Evolutionary conservation across 2,113 vertebrate genomes (phyloP), one percentile per base, ranked within the genome.

Genomic region (Hemibates koningsi): DNA sequence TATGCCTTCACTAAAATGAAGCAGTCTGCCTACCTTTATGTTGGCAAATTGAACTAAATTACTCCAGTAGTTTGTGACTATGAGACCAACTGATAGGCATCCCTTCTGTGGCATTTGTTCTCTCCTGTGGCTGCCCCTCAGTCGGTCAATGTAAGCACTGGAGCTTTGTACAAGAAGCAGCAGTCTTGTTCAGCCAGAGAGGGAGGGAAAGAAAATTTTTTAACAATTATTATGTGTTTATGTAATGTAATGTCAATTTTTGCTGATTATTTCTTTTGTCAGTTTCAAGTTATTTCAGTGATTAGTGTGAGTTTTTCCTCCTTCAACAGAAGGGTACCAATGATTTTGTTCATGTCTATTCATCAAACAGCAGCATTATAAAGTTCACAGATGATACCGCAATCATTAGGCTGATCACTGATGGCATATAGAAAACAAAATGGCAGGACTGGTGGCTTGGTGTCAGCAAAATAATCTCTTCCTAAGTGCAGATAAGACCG

Each of bases 141-240:
- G 73, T 48, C 80, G 89, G 57, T 97, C 97, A 2, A 94, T 41
- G 10, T 97, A 98, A 21, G 86, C 90, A 0, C 93, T 96, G 81
- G 97, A 98, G 92, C 97, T 98, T 95, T 99, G 99, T 11, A 99
- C 97, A 83, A 99, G 96, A 86, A 99, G 95, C 90, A 99, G 91
- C 3, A 99, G 93, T 91, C 99, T 99, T 85, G 61, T 82, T 73
- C 24, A 59, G 17, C 9, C 6, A 87, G 21, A 87, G 27, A 87
- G 24, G 11, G 61, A 36, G 41, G 79, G 7, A 84, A 81, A 83
- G 6, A 11, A 1, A 10, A 0, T 73, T 84, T 14, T 83, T 6
- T 6, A 17, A 38, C 6, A 17, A 9, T n/a, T 5, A 17, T 45
- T 45, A 27, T 24, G 5, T 78, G 5, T 53, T n/a, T 45, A 48